These are phyloP conservation scores for Helleia helle DNA, from an alignment of 2,888 invertebrate genomes.

Conservation along the genomic window DNA sequence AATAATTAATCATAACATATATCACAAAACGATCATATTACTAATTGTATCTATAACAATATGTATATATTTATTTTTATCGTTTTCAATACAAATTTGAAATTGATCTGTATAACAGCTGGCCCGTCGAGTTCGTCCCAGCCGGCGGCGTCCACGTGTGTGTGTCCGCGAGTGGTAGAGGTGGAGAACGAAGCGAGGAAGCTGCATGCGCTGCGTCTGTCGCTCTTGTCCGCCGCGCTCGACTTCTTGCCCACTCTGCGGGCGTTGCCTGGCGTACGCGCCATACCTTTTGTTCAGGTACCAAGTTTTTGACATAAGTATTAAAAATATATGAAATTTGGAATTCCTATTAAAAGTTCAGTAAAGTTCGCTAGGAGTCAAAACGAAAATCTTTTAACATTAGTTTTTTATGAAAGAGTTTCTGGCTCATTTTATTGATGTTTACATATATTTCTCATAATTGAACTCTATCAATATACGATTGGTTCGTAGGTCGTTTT, in stretches of 20 bases:
- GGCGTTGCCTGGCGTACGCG: slow-evolving; percentile 85
- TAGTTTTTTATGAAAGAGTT: no score
- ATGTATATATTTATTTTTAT: no score
- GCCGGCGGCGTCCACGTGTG: slow-evolving; percentile 43
- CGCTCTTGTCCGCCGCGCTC: slow-evolving; percentile 83
- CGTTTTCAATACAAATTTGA: no score
- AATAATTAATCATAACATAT: no score
- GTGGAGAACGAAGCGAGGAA: slow-evolving; percentile 65
- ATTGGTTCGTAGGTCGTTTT: slow-evolving; percentile 80
- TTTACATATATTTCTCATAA: neutral
- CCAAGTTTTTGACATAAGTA: no score
- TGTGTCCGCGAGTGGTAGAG: slow-evolving; percentile 48
- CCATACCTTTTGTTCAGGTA: slow-evolving; percentile 94
- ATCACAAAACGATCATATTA: no score
- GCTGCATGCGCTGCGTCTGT: slow-evolving; percentile 79
- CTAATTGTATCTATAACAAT: no score
- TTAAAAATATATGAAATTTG: neutral
- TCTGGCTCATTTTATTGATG: no score
- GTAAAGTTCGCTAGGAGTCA: no score
- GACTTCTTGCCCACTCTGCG: slow-evolving; percentile 84
- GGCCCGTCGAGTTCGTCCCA: slow-evolving; percentile 49
- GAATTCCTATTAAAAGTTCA: no score
- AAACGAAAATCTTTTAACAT: no score
- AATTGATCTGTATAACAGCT: slow-evolving; percentile 34
- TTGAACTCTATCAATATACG: neutral